Base-by-base conservation (phyloP, 2,888 invertebrate species). In the Chymomyza procnemis region DNA sequence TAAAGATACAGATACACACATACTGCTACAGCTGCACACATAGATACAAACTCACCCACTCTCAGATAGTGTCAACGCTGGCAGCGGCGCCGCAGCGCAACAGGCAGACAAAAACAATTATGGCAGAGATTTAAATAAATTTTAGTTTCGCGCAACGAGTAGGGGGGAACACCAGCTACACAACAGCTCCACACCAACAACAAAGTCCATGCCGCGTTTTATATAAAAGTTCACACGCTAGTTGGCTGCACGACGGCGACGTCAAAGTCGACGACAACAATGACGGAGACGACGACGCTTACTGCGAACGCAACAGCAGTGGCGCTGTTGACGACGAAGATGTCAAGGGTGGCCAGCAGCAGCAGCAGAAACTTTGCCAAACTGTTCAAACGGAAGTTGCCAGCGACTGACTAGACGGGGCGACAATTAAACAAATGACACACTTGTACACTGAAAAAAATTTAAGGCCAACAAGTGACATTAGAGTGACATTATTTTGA, bases 81-180 rank as follows among this genome's bases (percentile, higher is more conserved):
- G 56, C 55, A 61, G 30, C 21, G 62, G 16, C 61, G 46, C 56
- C 64, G 70, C 52, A 67, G 65, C 61, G 78, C 78, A 82, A 78
- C 75, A 85, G 75, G 85, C 82, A 61, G 50, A 73, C 73, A 75
- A 73, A 52, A 81, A 81, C 81, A 84, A 81, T 81, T 81, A 81
- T 81, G 79, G 81, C 75, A 69, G 66, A 75, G 81, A 81, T 81
- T 81, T 84, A 79, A 84, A 81, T 81, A 84, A 81, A 81, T 84
- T 81, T 68, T 62, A 74, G 77, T 72, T 77, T 18, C 64, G n/a
- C 30, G 54, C 57, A 57, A n/a, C n/a, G n/a, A n/a, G n/a, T n/a
- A n/a, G n/a, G 63, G 61, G 67, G 34, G 62, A 68, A 60, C 69
- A 57, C n/a, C n/a, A n/a, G n/a, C n/a, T n/a, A n/a, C n/a, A 74